Evolutionary conservation across 2,113 vertebrate species (phyloP).

Genomic region (Cynopterus brachyotis): DNA sequence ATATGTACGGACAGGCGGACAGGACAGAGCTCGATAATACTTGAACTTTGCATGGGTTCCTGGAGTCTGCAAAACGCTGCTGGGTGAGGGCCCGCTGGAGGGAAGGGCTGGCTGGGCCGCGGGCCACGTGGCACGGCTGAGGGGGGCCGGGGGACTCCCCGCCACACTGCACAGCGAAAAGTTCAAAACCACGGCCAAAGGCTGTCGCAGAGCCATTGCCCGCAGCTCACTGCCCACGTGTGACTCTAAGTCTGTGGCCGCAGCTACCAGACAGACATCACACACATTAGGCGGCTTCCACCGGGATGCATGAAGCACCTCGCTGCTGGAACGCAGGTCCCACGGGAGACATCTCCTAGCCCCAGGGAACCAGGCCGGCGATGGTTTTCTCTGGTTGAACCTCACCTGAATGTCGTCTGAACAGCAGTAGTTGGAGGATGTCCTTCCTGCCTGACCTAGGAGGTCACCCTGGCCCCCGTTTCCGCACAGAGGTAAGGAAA

Average conservation of each 20-base stretch:
- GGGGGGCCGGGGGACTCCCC: background rate
- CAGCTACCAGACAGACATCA: background rate
- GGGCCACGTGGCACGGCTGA: background rate
- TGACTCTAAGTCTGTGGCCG: background rate
- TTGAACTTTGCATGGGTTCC: background rate
- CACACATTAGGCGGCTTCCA: background rate
- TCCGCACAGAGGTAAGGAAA: conserved; percentile 27
- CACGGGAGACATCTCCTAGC: too few relatives aligned
- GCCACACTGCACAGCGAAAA: background rate
- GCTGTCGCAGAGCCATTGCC: background rate
- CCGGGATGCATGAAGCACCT: background rate
- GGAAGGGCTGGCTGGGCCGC: background rate
- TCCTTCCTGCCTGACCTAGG: background rate
- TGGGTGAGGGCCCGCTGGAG: accelerated
- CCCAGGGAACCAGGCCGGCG: background rate
- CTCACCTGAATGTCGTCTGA: background rate
- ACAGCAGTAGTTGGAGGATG: background rate
- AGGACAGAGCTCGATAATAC: background rate
- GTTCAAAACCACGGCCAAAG: background rate
- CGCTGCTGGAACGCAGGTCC: background rate
- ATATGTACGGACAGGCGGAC: background rate
- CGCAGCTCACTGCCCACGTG: background rate
- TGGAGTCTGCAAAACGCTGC: background rate
- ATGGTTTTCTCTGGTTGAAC: background rate
- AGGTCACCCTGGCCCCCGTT: background rate